phyloP scores from a whole-genome alignment of 2,797 vertebrate species.

The Manis javanica region DNA sequence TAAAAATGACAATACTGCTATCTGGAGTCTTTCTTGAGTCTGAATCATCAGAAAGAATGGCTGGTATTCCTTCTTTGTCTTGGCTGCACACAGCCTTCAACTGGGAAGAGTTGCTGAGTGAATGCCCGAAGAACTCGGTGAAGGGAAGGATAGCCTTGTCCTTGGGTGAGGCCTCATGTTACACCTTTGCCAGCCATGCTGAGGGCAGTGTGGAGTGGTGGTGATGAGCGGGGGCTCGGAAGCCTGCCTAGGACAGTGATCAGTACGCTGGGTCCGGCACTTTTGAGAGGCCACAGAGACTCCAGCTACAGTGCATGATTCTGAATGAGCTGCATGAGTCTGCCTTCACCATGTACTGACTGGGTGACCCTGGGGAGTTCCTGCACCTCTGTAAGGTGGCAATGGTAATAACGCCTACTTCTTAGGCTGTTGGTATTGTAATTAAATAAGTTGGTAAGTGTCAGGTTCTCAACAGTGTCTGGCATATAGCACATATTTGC shows the following conservation, averaged over 20 bases:
- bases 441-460: background rate
- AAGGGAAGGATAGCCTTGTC: background rate
- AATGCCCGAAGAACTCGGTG: background rate
- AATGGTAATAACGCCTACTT: background rate
- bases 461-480: background rate
- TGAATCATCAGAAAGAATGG: background rate
- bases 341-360: background rate
- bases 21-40: background rate
- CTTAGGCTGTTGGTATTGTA: background rate
- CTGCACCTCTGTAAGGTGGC: background rate
- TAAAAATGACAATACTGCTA: background rate
- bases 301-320: accelerated
- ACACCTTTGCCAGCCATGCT: background rate
- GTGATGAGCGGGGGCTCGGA: background rate
- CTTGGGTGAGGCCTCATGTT: too few species aligned
- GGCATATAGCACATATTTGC: background rate
- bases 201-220: background rate
- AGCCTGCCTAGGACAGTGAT: background rate
- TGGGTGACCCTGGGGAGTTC: background rate
- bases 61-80: background rate
- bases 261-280: background rate
- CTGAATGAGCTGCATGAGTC: background rate
- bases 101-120: background rate
- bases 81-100: background rate
- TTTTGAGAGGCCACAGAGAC: background rate